Evolutionary conservation across 2,888 invertebrate species (phyloP), one percentile per base, ranked within the genome.

Genomic region (Caenorhabditis japonica): DNA sequence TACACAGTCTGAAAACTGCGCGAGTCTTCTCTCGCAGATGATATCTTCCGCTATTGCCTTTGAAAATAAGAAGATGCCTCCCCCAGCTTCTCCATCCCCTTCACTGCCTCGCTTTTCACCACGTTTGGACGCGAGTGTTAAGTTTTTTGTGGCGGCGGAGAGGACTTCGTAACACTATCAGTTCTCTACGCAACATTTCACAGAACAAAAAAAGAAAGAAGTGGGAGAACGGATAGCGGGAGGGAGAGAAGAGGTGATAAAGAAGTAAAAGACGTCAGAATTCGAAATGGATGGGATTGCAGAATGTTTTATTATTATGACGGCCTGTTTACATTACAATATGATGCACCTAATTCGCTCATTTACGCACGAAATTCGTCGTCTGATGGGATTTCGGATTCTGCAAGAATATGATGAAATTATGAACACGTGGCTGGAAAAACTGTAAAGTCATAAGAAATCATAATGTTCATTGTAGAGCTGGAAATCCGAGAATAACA

Each of bases 301-400:
- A 30, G 47, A 55, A 38, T 39, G 33, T 46, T 62, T 62, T 62
- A 62, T 62, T 53, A 55, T 62, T 62, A 62, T 62, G 62, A 33
- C 62, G 38, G 53, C 62, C 62, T 62, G 62, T 62, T 62, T 62
- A 62, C 62, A 62, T 62, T 62, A 62, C 53, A 62, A 43, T 27
- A 13, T 15, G 43, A 30, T 43, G 30, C 39, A 53, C 53, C 53
- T 62, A 21, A 53, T 62, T 62, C 53, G 53, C 62, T 53, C 53
- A 53, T 27, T 62, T 62, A 33, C 33, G 47, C 33, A 62, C 33
- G 34, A 47, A 41, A 19, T 55, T 15, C 17, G 36, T 49, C 46
- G 33, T 41, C 41, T 7, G 19, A 38, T 33, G 58, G 55, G 55
- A 44, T 41, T 39, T 33, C 34, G 43, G n/a, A n/a, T n/a, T n/a